Evolutionary conservation across 2,888 invertebrate species (phyloP).

Genomic region (Cataglyphis cursor): DNA sequence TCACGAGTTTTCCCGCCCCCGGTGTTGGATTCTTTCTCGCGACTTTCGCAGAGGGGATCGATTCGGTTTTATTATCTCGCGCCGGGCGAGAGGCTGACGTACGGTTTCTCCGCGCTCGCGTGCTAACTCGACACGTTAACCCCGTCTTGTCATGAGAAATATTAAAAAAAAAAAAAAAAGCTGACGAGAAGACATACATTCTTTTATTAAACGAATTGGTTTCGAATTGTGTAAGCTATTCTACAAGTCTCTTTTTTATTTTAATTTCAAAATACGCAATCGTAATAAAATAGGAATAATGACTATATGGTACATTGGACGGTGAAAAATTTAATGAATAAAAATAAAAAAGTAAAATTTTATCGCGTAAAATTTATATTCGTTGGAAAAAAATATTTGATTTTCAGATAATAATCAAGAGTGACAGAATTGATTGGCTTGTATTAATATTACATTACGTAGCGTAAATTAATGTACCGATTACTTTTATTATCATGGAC

Average conservation of each 20-base stretch:
- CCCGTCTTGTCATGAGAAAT: not conserved
- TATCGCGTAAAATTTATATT: not conserved
- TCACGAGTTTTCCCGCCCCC: constrained; percentile 75
- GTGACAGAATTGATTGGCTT: not conserved
- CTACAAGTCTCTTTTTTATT: not conserved
- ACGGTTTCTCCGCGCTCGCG: not conserved
- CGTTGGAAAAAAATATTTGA: not conserved
- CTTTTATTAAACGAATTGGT: not conserved
- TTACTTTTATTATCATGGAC: constrained; percentile 29
- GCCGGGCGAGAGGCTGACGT: constrained; percentile 61
- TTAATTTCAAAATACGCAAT: not conserved
- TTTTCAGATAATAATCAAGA: constrained; percentile 10
- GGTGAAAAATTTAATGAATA: not conserved
- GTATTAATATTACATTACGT: not conserved
- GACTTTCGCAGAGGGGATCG: constrained; percentile 60
- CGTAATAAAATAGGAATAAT: not conserved
- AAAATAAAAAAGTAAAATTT: not conserved
- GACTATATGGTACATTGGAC: not conserved
- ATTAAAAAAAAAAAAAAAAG: not conserved
- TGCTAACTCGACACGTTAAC: not conserved
- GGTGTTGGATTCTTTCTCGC: constrained; percentile 53
- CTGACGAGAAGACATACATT: not conserved
- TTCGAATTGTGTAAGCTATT: not conserved
- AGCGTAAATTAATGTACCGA: constrained; percentile 19
- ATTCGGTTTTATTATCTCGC: constrained; percentile 70